Evolutionary conservation across 2,888 invertebrate genomes (phyloP), one percentile per base, ranked within the genome.

Genomic region (Heterodera filipjevi): DNA sequence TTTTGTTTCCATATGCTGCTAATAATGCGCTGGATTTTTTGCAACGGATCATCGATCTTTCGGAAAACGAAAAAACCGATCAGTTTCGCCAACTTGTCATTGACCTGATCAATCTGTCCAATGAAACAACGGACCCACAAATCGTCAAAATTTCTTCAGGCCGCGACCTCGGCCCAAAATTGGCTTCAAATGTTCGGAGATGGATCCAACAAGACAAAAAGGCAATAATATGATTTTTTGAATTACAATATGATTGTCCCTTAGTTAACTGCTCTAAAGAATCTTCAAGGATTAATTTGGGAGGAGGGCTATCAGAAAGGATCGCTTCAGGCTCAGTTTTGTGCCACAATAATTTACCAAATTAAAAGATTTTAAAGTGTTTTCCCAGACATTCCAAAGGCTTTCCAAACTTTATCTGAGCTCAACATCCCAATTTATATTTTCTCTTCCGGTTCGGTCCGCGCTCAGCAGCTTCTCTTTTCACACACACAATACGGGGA

Each of bases 271-370:
- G 93, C 94, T 8, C 91, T 97, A 81, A 96, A 96, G 90, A 92
- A 92, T 74, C 91, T 97, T n/a, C 96, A 96, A 90, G 96, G 95
- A 0, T 92, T 94, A 81, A 93, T 97, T 86, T 96, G 95, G 94
- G 92, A 93, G 86, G 92, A 93, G 84, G 96, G 94, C 5, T 96
- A 95, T 89, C 92, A 93, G 84, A 92, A 91, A 77, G 94, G 94
- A 53, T 92, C 92, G 53, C 90, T 96, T 3, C 93, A 93, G 90
- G 95, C 94, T 89, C 95, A 96, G 96, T 96, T 94, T 80, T 39
- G 71, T 70, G 49, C 71, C 27, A 10, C 32, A 19, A 16, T 8
- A 0, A n/a, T 35, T 81, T 35, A 30, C 22, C 44, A 30, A 66
- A 14, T 53, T 16, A 49, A 30, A 33, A 16, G 6, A 33, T 16